Percentiles rank a stretch among this genome's conserved stretches.
These are phyloP conservation scores for Caenorhabditis remanei DNA, from an alignment of 1,140 invertebrate species.

Conservation along the genomic window DNA sequence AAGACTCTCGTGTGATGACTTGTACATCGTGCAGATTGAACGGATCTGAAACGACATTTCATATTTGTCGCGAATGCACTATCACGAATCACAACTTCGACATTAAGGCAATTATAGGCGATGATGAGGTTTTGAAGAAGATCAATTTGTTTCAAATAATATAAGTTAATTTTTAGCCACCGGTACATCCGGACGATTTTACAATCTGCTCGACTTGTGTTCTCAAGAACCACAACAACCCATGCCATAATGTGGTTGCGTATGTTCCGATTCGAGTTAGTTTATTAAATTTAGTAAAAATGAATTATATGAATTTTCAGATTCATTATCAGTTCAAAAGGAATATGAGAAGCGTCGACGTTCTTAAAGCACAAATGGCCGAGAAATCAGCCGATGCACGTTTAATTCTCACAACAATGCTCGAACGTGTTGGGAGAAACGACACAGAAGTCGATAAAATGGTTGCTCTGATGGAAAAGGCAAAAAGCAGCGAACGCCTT, in stretches of 20 bases:
- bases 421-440: neutral
- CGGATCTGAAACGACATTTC: neutral
- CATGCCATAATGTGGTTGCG: neutral
- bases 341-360: neutral
- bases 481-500: neutral
- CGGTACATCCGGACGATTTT: neutral
- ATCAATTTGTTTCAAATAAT: neutral
- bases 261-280: neutral
- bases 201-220: neutral
- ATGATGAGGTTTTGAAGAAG: neutral
- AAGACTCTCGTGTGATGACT: neutral
- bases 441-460: neutral
- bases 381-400: neutral
- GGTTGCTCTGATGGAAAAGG: neutral
- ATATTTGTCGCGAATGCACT: conserved; percentile 28
- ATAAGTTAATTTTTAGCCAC: neutral
- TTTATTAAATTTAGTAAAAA: neutral
- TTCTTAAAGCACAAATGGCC: neutral
- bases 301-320: neutral
- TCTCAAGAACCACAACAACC: neutral
- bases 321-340: neutral
- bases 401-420: neutral
- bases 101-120: neutral
- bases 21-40: neutral
- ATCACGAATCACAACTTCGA: neutral